phyloP scores from a whole-genome alignment of 2,888 invertebrate species.

The Macrosiphum euphorbiae region DNA sequence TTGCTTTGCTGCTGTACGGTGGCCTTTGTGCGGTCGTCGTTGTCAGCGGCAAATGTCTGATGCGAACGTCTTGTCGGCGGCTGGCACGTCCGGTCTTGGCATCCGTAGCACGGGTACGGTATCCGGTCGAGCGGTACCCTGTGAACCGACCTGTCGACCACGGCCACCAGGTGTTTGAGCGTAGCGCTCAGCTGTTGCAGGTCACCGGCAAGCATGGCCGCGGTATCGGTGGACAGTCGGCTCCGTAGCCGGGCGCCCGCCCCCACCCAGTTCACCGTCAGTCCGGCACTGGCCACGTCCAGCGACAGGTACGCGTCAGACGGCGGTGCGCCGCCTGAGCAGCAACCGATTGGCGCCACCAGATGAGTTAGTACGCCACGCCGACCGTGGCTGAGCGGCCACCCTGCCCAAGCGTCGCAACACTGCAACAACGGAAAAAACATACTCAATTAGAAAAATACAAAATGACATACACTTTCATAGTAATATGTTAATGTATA shows the following conservation, averaged over 20 bases:
- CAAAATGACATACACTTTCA: background rate
- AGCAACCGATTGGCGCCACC: conserved; percentile 74
- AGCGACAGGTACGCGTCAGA: conserved; percentile 79
- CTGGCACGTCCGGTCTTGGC: conserved; percentile 69
- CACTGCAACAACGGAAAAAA: conserved; percentile 66
- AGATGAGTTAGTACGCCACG: conserved; percentile 77
- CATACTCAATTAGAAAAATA: background rate
- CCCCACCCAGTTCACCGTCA: conserved; percentile 64
- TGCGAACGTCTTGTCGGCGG: background rate
- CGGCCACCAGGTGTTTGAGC: conserved; percentile 77
- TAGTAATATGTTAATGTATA: background rate
- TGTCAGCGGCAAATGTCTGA: conserved; percentile 64
- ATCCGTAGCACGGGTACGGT: conserved; percentile 75
- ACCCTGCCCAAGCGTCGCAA: conserved; percentile 75
- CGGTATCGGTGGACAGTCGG: conserved; percentile 69
- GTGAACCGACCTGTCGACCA: conserved; percentile 79
- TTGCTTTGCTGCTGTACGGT: background rate
- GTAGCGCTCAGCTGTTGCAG: conserved; percentile 76
- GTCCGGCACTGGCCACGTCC: conserved; percentile 69
- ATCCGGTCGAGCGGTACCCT: conserved; percentile 78
- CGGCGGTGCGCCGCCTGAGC: conserved; percentile 72
- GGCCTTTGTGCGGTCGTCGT: conserved; percentile 73
- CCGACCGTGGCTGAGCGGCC: conserved; percentile 77
- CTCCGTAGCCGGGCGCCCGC: conserved; percentile 70
- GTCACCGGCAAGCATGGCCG: conserved; percentile 70